Conservation (phyloP, 1,140 invertebrate species). For the Diuraphis noxia region DNA sequence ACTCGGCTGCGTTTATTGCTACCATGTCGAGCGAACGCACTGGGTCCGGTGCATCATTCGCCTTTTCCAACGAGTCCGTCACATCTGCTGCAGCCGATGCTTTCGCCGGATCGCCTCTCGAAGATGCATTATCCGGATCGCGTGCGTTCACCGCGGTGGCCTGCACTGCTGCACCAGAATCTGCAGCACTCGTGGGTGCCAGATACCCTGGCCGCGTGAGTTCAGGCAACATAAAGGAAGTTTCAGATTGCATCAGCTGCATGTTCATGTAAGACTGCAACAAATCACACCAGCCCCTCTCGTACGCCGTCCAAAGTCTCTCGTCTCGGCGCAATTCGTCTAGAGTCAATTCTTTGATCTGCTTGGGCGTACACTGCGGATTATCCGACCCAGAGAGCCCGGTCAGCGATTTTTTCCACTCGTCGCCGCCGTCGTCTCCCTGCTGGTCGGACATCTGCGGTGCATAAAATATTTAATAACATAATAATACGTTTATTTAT, state of each 20-base stretch:
- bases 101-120: not conserved
- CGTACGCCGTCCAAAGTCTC: not conserved
- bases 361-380: not conserved
- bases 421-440: not conserved
- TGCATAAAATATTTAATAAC: not conserved
- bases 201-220: not conserved
- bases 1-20: too few relatives aligned
- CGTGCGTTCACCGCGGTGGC: not conserved
- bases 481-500: not conserved
- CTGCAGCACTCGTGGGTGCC: not conserved
- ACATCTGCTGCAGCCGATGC: not conserved
- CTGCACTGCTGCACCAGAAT: not conserved
- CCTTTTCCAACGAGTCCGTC: too few relatives aligned
- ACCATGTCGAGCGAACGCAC: not conserved
- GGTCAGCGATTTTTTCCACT: not conserved
- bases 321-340: not conserved
- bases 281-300: not conserved
- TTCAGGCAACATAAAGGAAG: not conserved
- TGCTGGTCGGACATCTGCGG: not conserved
- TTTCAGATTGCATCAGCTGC: not conserved
- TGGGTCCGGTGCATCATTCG: not conserved
- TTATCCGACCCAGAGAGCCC: not conserved
- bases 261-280: not conserved
- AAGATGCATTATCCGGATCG: not conserved
- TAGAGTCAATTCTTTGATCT: not conserved